Conservation (phyloP, 2,797 vertebrate species). For the Centroberyx gerrardi region DNA sequence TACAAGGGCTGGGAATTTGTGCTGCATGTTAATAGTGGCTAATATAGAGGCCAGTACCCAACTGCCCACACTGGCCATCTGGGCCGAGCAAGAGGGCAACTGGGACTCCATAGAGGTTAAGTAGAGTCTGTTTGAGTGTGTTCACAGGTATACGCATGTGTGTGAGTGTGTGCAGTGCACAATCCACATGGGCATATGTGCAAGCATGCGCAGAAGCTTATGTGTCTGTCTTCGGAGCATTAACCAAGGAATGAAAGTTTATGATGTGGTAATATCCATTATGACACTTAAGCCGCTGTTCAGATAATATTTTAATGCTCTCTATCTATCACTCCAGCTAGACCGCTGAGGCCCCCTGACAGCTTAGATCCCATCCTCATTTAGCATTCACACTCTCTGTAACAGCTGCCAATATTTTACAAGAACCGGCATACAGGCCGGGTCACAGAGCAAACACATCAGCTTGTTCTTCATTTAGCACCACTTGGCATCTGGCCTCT, state of each 20-base stretch:
- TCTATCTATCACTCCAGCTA: constrained; percentile 48
- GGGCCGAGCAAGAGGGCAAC: constrained; percentile 45
- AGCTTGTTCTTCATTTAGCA: constrained; percentile 49
- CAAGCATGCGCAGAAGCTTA: constrained; percentile 42
- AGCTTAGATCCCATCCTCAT: constrained; percentile 43
- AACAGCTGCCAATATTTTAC: constrained; percentile 61
- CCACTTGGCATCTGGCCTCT: constrained; percentile 52
- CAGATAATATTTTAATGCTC: constrained; percentile 68
- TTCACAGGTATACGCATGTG: constrained; percentile 6
- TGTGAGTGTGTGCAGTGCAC: background rate
- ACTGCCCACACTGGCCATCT: constrained; percentile 57
- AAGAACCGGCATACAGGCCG: constrained; percentile 32
- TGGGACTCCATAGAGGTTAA: constrained; percentile 66
- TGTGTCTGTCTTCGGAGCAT: constrained; percentile 50
- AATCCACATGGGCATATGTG: constrained; percentile 9
- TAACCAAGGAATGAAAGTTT: constrained; percentile 71
- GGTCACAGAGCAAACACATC: constrained; percentile 29
- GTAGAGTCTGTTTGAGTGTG: constrained; percentile 15
- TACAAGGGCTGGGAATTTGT: constrained; percentile 56
- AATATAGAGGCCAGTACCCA: constrained; percentile 41
- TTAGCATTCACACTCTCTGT: constrained; percentile 37
- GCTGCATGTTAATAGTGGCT: constrained; percentile 60
- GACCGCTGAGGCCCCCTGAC: constrained; percentile 40
- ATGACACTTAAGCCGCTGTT: constrained; percentile 62
- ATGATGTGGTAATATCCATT: constrained; percentile 67